Evolutionary conservation across 2,888 invertebrate species (phyloP), one percentile per base, ranked within the genome.

Genomic region (Neoitamus cyanurus): DNA sequence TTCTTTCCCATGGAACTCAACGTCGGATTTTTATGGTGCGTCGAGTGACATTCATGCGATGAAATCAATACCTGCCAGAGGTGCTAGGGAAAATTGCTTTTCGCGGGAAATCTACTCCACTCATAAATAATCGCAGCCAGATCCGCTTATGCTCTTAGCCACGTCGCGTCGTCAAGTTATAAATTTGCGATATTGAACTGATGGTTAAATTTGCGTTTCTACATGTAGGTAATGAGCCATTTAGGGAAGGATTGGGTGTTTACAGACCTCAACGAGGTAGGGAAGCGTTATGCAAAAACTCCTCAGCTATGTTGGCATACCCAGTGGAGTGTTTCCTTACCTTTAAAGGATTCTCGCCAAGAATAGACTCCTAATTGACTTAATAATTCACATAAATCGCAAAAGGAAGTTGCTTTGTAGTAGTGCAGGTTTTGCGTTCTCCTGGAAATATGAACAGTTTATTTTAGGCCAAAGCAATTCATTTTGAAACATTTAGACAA

Each of bases 311-410:
- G 37, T 13, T 4, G 11, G 37, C 37, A n/a, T n/a, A 42, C n/a
- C n/a, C 4, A 13, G 11, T 42, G n/a, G 37, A n/a, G 3, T 11
- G 20, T n/a, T 34, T 34, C 4, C 34, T 34, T 58, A 20, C 48
- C 48, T 58, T 25, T 25, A 58, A 58, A 58, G 58, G 15, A 25
- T 58, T 58, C 48, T 20, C 11, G 20, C 73, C n/a, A 36, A n/a
- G 31, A 73, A 73, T 73, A 34, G 73, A 72, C 30, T 36, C 20
- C 2, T 73, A 73, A 73, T 73, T 70, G 70, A 31, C 34, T 70
- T 70, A 31, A 31, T 31, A 70, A 70, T 70, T 70, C 34, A 70
- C 70, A 34, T 7, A 30, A 31, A 70, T 70, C 28, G 13, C 30
- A 30, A 20, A 70, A 70, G 0, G 11, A 11, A 31, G 70, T n/a